Evolutionary conservation across 2,797 vertebrate genomes (phyloP), one percentile per base, ranked within the genome.

Genomic region (Anolis apletophallus): DNA sequence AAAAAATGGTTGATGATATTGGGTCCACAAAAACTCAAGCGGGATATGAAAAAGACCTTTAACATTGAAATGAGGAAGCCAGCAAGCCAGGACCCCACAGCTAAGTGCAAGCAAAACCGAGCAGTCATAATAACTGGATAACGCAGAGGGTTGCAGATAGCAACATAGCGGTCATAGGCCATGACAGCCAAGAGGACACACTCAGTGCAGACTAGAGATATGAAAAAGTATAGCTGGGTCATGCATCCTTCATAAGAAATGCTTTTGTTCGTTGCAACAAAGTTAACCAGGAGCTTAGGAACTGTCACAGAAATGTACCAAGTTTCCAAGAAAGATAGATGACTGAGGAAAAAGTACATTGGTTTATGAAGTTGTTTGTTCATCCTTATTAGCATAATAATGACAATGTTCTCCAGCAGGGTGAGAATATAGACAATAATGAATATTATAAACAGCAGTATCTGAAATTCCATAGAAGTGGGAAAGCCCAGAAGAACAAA

Each of bases 1-100:
- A 93, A 94, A 85, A 94, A 95, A 52, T 93, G 93, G 64, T 93
- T 93, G 85, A 92, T 79, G 81, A 91, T 2, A 4, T 88, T 92
- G 40, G 92, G 88, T 14, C 89, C 90, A 1, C 93, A 93, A 83
- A 85, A 93, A n/a, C 83, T 91, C 4, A 93, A 83, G 17, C 81
- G 89, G 1, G 87, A 89, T 81, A 94, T 92, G 87, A 93, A 93
- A 74, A 91, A 67, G 36, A 93, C 87, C 36, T 94, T 94, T 1
- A 90, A 80, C 78, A 93, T 29, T 1, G 92, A 94, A 78, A 88
- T 68, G 19, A 79, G 23, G 80, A 94, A 92, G 50, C 92, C 91
- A 0, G 75, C 46, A 59, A 93, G 6, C 91, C 90, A 93, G 46
- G 88, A 93, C 10, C 90, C 59, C 1, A 84, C 14, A 0, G 90